These are phyloP conservation scores for Drosophila hawaiiensis DNA, from an alignment of 2,888 invertebrate genomes.

Conservation along the genomic window DNA sequence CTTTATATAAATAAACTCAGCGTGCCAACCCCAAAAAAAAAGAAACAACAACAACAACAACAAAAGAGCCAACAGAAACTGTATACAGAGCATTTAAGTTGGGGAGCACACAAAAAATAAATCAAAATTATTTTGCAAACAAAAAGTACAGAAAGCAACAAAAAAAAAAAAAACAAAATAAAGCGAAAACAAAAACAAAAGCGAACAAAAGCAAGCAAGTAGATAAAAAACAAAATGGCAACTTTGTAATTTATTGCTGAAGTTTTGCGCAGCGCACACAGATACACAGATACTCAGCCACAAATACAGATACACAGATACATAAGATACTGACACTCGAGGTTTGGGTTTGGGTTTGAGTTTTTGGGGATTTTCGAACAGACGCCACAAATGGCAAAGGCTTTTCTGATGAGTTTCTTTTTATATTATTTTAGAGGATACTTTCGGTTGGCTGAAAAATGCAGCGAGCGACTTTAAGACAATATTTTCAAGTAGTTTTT, in stretches of 20 bases:
- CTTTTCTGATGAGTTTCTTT: slow-evolving; percentile 59
- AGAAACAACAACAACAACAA: background rate
- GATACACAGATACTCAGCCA: slow-evolving; percentile 31
- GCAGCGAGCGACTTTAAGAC: background rate
- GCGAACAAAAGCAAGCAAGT: slow-evolving; percentile 37
- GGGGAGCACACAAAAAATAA: slow-evolving; percentile 65
- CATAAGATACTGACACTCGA: slow-evolving; percentile 12
- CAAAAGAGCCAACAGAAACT: background rate
- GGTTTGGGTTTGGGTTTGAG: background rate
- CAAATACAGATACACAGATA: slow-evolving; percentile 19
- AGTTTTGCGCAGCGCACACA: slow-evolving; percentile 72
- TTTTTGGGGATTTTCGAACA: background rate
- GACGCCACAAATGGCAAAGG: slow-evolving; percentile 63
- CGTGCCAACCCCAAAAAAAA: slow-evolving; percentile 34
- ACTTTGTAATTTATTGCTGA: slow-evolving; percentile 81
- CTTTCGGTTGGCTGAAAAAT: background rate
- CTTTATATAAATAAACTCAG: slow-evolving; percentile 80
- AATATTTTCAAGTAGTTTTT: background rate
- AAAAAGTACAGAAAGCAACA: slow-evolving; percentile 62
- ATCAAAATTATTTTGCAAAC: slow-evolving; percentile 82
- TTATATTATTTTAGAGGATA: background rate
- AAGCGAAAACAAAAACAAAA: slow-evolving; percentile 29
- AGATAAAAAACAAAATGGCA: slow-evolving; percentile 79
- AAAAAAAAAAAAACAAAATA: background rate
- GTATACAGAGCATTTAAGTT: slow-evolving; percentile 35